Base-by-base conservation (phyloP, 2,113 vertebrate genomes). In the Pantherophis guttatus region DNA sequence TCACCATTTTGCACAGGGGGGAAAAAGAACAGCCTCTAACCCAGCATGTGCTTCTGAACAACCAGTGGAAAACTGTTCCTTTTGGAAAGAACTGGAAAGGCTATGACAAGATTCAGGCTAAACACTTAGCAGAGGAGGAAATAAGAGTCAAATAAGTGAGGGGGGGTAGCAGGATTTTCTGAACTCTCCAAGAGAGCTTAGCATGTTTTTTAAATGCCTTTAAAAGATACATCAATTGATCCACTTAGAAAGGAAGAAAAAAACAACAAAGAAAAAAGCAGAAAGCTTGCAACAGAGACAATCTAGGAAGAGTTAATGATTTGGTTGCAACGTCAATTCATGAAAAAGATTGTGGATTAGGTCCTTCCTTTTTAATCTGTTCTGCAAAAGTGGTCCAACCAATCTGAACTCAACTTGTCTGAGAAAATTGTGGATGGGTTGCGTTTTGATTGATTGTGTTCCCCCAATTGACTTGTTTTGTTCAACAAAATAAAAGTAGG, bases 21-120 rank as follows among this genome's bases (percentile, higher is more conserved):
- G 8, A 0, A 24, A 3, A 91, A 10, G 3, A 3, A 5, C 12
- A 53, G n/a, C 44, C 48, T 86, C 44, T 44, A 9, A 90, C n/a
- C 17, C 3, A 65, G n/a, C 48, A 23, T 21, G 29, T 50, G 57
- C 8, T 33, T 54, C 91, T 24, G 29, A 88, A 75, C 52, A 8
- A 26, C 53, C 15, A 4, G 11, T 29, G 29, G 55, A 86, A 44
- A 87, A 39, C 6, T 33, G 70, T 52, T 92, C 86, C 90, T 88
- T 92, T 89, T 89, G 89, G 55, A 86, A 89, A 52, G 87, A 88
- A 26, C 44, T 65, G 75, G 55, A 86, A 93, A 90, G 12, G 54
- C 85, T 44, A 62, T 90, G 70, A 48, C 19, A 48, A 62, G 33
- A 23, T 54, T 86, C 48, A 26, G 9, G 21, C 44, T 44, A 86